A percentile compares a stretch with the other conserved stretches of the same genome.
Evolutionary conservation across 2,888 invertebrate species (phyloP).

Genomic region (Tanytarsus gracilentus): DNA sequence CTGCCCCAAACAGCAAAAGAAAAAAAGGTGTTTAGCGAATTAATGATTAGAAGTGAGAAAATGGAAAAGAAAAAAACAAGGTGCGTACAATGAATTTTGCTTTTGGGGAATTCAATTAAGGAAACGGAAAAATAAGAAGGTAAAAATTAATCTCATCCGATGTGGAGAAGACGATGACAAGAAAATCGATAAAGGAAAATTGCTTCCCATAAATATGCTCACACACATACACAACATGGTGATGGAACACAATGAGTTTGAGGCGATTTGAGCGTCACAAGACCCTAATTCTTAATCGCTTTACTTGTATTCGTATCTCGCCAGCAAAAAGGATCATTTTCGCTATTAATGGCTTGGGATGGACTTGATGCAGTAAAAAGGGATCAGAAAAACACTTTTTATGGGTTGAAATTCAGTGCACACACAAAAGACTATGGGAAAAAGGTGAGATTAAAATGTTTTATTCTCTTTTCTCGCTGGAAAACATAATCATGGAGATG

Average conservation of each 20-base stretch:
- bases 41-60: conserved; percentile 20
- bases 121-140: neutral
- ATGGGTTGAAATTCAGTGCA: neutral
- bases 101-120: conserved; percentile 20
- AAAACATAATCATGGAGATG: neutral
- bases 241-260: neutral
- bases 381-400: neutral
- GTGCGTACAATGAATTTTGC: conserved; percentile 8
- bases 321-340: neutral
- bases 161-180: neutral
- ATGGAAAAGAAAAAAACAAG: neutral
- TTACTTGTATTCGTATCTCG: neutral
- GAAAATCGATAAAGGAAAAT: conserved; percentile 22
- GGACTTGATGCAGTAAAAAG: neutral
- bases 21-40: conserved; percentile 14
- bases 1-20: neutral
- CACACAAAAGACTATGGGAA: neutral
- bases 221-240: neutral
- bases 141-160: conserved; percentile 11
- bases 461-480: neutral
- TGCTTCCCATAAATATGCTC: neutral
- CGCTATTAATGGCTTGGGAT: neutral
- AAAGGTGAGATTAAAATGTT: conserved; percentile 1
- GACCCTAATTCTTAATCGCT: conserved; percentile 14
- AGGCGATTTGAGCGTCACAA: neutral